Percentiles rank a stretch among this genome's conserved stretches.
Conservation (phyloP, 1,140 invertebrate species). For the Panagrolaimus sp. region DNA sequence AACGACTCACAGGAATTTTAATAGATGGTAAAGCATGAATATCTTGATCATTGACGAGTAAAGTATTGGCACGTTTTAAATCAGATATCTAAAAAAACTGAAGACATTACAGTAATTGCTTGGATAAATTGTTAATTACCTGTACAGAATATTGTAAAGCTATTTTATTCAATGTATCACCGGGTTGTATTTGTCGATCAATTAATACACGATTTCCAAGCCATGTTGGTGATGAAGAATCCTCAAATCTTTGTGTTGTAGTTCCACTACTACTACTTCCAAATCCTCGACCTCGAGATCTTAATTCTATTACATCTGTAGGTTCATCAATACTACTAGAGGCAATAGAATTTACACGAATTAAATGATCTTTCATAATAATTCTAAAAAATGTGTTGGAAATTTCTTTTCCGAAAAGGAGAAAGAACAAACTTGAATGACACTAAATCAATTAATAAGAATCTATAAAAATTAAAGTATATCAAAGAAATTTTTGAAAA, state of each 20-base stretch:
- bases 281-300: not conserved
- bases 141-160: conserved; percentile 27
- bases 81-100: conserved; percentile 28
- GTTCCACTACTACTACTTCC: not conserved
- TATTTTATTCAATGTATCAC: conserved; percentile 23
- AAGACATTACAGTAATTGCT: not conserved
- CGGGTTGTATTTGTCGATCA: conserved; percentile 18
- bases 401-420: no score
- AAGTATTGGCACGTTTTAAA: conserved; percentile 36
- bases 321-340: not conserved
- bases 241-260: not conserved
- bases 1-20: conserved; percentile 34
- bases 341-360: conserved; percentile 1
- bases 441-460: no score
- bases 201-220: conserved; percentile 22
- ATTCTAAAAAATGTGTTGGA: no score
- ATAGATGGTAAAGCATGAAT: conserved; percentile 26
- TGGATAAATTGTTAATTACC: conserved; percentile 17
- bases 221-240: conserved; percentile 3
- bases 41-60: conserved; percentile 30
- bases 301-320: not conserved
- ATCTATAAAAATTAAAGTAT: no score
- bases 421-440: no score
- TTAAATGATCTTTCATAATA: conserved; percentile 6
- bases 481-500: no score